phyloP scores from a whole-genome alignment of 2,797 vertebrate species.

The Momotus momota region DNA sequence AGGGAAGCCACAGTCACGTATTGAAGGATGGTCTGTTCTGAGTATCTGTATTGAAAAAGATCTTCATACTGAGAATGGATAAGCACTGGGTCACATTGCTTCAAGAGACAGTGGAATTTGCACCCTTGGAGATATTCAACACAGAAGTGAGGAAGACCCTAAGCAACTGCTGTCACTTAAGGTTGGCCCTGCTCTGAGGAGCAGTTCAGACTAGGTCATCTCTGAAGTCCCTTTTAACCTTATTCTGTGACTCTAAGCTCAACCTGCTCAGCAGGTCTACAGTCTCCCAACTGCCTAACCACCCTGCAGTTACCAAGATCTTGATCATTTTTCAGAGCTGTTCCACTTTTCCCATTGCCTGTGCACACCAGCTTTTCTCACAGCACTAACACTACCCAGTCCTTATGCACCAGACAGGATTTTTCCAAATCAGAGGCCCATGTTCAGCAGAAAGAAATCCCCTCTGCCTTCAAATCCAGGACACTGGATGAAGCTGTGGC shows the following conservation, averaged over 20 bases:
- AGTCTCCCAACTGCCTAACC: background rate
- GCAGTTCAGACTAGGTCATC: background rate
- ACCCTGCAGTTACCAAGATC: background rate
- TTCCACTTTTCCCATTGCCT: background rate
- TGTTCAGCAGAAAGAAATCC: background rate
- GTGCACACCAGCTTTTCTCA: background rate
- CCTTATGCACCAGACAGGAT: background rate
- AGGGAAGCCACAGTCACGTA: background rate
- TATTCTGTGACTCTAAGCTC: background rate
- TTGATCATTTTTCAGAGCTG: background rate
- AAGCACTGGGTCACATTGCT: background rate
- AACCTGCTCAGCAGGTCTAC: background rate
- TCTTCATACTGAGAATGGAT: background rate
- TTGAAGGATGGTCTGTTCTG: background rate
- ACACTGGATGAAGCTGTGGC: background rate
- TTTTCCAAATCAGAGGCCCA: background rate
- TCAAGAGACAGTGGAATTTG: background rate
- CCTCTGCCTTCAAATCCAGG: background rate
- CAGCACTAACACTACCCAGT: background rate
- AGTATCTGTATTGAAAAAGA: background rate
- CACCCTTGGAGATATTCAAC: background rate
- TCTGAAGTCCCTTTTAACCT: background rate
- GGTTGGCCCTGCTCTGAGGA: background rate
- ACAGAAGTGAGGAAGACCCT: background rate
- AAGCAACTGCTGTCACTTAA: background rate